phyloP scores from a whole-genome alignment of 2,113 vertebrate species.

The Synodontis membranacea region DNA sequence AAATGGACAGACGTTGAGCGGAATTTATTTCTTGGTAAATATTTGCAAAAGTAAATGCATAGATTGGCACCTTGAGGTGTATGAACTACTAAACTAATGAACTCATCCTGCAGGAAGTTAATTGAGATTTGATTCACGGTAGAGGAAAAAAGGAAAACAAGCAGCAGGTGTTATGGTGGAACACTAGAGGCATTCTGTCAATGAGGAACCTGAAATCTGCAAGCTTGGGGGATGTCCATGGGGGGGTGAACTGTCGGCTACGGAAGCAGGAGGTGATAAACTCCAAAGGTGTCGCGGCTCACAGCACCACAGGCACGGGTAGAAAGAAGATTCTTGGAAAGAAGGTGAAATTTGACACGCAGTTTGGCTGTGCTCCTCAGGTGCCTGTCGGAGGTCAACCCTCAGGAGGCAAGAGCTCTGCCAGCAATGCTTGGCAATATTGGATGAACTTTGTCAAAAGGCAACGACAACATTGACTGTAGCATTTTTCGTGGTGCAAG shows the following conservation, averaged over 20 bases:
- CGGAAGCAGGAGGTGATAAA: not conserved
- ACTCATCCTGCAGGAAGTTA: not conserved
- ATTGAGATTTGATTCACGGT: not conserved
- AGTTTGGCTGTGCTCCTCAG: not conserved
- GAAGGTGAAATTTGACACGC: not conserved
- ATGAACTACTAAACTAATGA: not conserved
- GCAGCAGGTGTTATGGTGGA: not conserved
- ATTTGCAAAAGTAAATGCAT: too few species aligned
- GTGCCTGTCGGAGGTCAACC: constrained; percentile 5
- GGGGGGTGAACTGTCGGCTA: not conserved
- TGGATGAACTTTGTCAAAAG: constrained; percentile 18
- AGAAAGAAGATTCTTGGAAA: constrained; percentile 9
- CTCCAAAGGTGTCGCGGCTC: not conserved
- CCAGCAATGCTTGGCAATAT: constrained; percentile 21
- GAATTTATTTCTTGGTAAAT: too few species aligned
- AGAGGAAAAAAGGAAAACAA: not conserved
- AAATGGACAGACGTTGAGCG: too few species aligned
- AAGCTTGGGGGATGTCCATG: not conserved
- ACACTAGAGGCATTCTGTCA: not conserved
- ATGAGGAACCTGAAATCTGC: not conserved
- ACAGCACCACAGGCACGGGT: not conserved
- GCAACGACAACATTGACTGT: constrained; percentile 5
- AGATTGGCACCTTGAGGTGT: not conserved
- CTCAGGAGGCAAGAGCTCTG: not conserved
- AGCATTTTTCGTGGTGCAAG: not conserved